Evolutionary conservation across 2,797 vertebrate species (phyloP), one percentile per base, ranked within the genome.

Genomic region (Diceros bicornis): DNA sequence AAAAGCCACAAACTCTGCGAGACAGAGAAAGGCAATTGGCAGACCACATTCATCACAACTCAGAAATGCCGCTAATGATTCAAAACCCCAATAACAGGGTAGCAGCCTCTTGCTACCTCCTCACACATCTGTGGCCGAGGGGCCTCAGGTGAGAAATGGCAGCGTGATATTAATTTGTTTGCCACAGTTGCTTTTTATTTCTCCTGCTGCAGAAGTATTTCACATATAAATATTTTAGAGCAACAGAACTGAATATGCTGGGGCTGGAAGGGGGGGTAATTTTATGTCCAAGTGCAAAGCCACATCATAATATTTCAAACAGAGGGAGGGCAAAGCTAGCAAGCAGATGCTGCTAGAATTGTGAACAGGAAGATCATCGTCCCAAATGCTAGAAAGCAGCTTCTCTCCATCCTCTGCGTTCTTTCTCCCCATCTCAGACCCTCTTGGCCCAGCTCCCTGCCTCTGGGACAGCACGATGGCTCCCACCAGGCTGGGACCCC

Each of bases 201-300:
- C 78, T 84, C 83, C 52, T 18, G 61, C 61, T 94, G 84, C 86
- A 44, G 12, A 91, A 94, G 66, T 68, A 44, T 20, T 91, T 88
- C 59, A 64, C n/a, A 7, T 20, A 78, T 71, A 62, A 93, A 74
- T 86, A 92, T 66, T 96, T 89, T 82, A 94, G 21, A 41, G 27
- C 74, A 52, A 61, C 62, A 23, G 55, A 78, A 52, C 27, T 13
- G 32, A 85, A 50, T 11, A 0, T 4, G 4, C 52, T 29, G n/a
- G 62, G 8, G 6, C 6, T 10, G 20, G 25, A 21, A 21, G 21
- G 27, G 79, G 14, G 18, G 69, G 62, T 32, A 11, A 9, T 25
- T 29, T 55, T 5, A 16, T 5, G 0, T 32, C 66, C 88, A 77
- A 50, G 9, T 3, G 9, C 37, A 32, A 84, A 29, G 34, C 62